A percentile compares a stretch with the other conserved stretches of the same genome.
phyloP scores from a whole-genome alignment of 2,797 vertebrate genomes.

The Xenops minutus region DNA sequence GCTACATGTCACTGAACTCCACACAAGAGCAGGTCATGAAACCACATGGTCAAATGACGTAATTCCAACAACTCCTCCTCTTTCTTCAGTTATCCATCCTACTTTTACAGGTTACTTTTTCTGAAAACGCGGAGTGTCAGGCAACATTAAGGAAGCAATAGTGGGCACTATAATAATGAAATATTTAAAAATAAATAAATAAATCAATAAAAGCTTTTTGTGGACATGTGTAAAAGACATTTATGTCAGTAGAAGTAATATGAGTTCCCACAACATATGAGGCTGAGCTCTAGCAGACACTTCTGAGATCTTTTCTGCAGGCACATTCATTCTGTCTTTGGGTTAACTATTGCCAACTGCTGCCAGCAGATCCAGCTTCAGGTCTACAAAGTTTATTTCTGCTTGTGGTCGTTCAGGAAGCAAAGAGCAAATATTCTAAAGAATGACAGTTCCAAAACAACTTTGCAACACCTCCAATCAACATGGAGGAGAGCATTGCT shows the following conservation, averaged over 20 bases:
- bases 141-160: not conserved
- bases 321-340: not conserved
- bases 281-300: not conserved
- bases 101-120: not conserved
- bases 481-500: not conserved
- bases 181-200: not conserved
- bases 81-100: not conserved
- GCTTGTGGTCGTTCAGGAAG: not conserved
- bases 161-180: not conserved
- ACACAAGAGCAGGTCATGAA: not conserved
- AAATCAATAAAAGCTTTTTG: not conserved
- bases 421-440: not conserved
- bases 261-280: not conserved
- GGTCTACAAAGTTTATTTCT: not conserved
- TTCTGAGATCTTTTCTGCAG: not conserved
- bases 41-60: not conserved
- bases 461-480: not conserved
- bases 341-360: fast-evolving
- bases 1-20: not conserved
- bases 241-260: not conserved
- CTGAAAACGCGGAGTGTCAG: not conserved
- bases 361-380: not conserved
- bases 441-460: not conserved
- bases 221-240: not conserved
- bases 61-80: not conserved